phyloP scores from a whole-genome alignment of 2,113 vertebrate species.

The Sylvilagus bachmani region DNA sequence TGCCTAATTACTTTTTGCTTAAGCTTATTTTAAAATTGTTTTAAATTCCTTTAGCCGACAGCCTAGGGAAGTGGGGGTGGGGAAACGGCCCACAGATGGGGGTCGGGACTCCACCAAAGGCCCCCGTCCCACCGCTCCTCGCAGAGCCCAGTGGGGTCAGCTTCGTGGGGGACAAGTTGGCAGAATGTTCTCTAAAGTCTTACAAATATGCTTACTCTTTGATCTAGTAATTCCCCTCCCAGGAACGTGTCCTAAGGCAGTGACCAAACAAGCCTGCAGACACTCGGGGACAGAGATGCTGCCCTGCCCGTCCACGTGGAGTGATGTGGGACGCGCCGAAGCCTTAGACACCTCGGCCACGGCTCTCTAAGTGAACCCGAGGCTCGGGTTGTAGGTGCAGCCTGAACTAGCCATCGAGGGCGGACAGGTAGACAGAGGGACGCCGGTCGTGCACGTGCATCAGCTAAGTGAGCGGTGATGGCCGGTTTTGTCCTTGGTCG shows the following conservation, averaged over 20 bases:
- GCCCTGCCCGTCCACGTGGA: too few species aligned
- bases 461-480: neutral
- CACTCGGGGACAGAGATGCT: neutral
- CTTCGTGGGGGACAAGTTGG: conserved; percentile 30
- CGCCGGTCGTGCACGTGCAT: neutral
- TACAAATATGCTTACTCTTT: conserved; percentile 66
- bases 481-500: neutral
- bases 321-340: too few species aligned
- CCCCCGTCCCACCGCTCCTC: neutral
- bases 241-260: conserved; percentile 64
- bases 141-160: neutral
- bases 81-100: neutral
- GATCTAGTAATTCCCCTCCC: conserved; percentile 69
- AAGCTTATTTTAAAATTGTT: conserved; percentile 78
- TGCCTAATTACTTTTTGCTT: conserved; percentile 79
- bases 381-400: accelerated
- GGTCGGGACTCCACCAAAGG: neutral
- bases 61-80: neutral
- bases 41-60: conserved; percentile 72
- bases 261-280: neutral
- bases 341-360: too few species aligned
- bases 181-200: conserved; percentile 64
- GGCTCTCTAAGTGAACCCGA: too few species aligned
- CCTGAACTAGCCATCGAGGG: too few species aligned
- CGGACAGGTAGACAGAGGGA: accelerated